Evolutionary conservation across 2,113 vertebrate species (phyloP).

Genomic region (Tenrec ecaudatus): DNA sequence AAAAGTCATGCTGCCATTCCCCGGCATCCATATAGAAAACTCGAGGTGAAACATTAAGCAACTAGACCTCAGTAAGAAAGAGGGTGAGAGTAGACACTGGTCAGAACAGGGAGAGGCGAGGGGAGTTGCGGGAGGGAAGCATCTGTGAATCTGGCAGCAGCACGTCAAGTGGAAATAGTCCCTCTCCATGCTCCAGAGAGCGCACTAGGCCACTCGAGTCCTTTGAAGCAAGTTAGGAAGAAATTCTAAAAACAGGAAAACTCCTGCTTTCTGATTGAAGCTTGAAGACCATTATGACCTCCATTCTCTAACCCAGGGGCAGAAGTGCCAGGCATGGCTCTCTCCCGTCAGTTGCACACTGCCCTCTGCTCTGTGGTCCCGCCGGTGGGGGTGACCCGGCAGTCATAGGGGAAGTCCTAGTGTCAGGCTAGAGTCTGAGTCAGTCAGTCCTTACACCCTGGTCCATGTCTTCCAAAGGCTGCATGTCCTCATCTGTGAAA

Average conservation of each 20-base stretch:
- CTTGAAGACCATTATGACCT: background rate
- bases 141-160: constrained; percentile 23
- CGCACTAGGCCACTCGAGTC: background rate
- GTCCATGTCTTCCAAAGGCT: background rate
- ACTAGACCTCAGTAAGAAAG: constrained; percentile 20
- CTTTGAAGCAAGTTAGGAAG: background rate
- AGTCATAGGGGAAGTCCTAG: background rate
- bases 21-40: constrained; percentile 8
- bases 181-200: background rate
- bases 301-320: background rate
- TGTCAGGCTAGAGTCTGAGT: background rate
- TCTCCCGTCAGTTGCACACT: background rate
- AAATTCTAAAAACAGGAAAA: constrained; percentile 9
- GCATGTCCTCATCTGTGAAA: background rate
- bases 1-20: background rate
- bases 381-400: too few species aligned
- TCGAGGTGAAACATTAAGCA: background rate
- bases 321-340: too few species aligned
- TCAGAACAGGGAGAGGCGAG: background rate
- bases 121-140: background rate
- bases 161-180: background rate
- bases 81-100: background rate
- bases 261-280: constrained; percentile 4
- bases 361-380: background rate
- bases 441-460: background rate